phyloP scores from a whole-genome alignment of 2,113 vertebrate genomes.

The Bubalus kerabau region DNA sequence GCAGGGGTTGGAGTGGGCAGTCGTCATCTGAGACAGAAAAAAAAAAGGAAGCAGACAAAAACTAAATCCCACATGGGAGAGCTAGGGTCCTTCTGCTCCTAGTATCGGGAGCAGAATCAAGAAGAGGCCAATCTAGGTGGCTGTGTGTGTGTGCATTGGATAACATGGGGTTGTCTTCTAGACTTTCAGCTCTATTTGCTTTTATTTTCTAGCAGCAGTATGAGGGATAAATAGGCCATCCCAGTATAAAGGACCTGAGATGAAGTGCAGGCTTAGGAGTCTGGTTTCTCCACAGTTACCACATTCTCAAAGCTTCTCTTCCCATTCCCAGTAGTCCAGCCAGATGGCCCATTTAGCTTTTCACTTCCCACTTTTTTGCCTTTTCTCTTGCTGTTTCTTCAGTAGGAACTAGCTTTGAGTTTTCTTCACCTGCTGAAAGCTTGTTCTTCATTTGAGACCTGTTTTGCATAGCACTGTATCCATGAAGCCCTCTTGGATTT shows the following conservation, averaged over 20 bases:
- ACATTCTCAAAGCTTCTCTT: neutral
- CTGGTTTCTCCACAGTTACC: neutral
- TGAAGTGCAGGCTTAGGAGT: neutral
- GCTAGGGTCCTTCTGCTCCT: neutral
- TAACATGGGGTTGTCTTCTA: neutral
- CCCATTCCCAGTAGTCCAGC: neutral
- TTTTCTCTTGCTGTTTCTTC: constrained; percentile 1
- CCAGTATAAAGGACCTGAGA: neutral
- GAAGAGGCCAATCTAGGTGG: neutral
- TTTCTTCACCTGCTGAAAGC: neutral
- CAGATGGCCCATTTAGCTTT: neutral
- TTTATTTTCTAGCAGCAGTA: neutral
- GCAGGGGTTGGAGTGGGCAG: neutral
- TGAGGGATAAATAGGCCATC: neutral
- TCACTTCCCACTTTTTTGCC: neutral
- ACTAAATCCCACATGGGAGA: neutral
- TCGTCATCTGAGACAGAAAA: neutral
- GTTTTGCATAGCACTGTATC: neutral
- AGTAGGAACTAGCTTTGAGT: neutral
- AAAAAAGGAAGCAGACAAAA: constrained; percentile 3
- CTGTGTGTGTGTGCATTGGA: neutral
- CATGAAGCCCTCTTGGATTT: neutral
- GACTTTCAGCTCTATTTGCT: neutral
- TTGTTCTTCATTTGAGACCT: neutral
- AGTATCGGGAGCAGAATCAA: neutral